A percentile compares a stretch with the other conserved stretches of the same genome.
phyloP scores from a whole-genome alignment of 1,140 invertebrate species.

The Sesamia nonagrioides region DNA sequence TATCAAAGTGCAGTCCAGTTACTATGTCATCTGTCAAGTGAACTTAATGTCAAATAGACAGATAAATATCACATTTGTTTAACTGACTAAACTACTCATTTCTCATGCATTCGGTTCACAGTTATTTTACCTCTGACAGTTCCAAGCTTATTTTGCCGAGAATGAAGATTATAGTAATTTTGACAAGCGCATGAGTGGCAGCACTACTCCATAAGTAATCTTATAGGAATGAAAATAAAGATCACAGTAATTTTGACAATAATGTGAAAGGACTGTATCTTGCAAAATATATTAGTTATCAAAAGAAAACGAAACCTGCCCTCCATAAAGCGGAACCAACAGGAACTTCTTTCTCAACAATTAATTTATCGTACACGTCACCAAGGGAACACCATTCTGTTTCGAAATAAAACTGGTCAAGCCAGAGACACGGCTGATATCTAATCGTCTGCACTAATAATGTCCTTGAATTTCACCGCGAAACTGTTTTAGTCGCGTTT shows the following conservation, averaged over 20 bases:
- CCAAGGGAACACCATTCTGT: background rate
- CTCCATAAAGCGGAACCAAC: background rate
- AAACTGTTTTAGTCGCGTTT: constrained; percentile 53
- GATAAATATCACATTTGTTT: background rate
- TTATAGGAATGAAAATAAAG: too few relatives aligned
- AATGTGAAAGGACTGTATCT: too few relatives aligned
- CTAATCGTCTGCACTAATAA: constrained; percentile 45
- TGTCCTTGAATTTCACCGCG: constrained; percentile 57
- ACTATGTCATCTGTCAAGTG: background rate
- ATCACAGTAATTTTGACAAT: too few relatives aligned
- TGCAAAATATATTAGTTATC: too few relatives aligned
- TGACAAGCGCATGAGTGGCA: too few relatives aligned
- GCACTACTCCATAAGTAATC: too few relatives aligned
- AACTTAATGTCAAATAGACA: background rate
- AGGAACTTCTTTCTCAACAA: constrained; percentile 17
- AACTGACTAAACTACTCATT: too few relatives aligned
- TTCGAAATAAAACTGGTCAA: constrained; percentile 22
- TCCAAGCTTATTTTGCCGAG: background rate
- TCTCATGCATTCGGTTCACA: too few relatives aligned
- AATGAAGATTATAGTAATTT: background rate
- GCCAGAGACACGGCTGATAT: constrained; percentile 18
- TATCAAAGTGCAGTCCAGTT: background rate
- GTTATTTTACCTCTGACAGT: too few relatives aligned
- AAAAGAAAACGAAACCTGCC: background rate
- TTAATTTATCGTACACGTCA: constrained; percentile 18